Evolutionary conservation across 2,888 invertebrate species (phyloP), one percentile per base, ranked within the genome.

Genomic region (Brenthis daphne): DNA sequence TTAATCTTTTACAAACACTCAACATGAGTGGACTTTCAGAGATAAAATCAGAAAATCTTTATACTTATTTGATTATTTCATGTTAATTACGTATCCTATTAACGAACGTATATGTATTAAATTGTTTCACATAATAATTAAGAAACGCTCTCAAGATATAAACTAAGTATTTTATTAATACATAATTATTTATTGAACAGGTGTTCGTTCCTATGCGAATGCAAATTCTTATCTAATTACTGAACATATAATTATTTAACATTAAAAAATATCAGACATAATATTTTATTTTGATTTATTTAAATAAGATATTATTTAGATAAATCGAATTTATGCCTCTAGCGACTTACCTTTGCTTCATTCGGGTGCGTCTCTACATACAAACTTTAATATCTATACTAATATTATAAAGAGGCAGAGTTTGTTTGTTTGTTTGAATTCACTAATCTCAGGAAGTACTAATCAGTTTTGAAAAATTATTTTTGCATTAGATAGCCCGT

Each of bases 121-220:
- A 48, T 58, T 48, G 12, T 58, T 48, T 58, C 58, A 48, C 29
- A 37, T 37, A 16, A 57, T 57, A n/a, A 57, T 57, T 57, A 57
- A 57, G 16, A 57, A 6, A 33, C 37, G 12, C 48, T 14, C 29
- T 14, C 14, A 4, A 48, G 47, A 24, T 58, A n/a, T 29, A 58
- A 58, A 58, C 47, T 48, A 48, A 48, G 24, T 58, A 58, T 58
- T 58, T 58, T 58, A 58, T 58, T 8, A 48, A 58, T 29, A 0
- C 20, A 24, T 24, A 58, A 47, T 6, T 20, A 47, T 47, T 58
- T 47, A 58, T 47, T 58, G 20, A 48, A 48, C 20, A 58, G 47
- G 47, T 58, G 24, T 58, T 13, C 1, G 24, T 58, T 13, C 1
- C 20, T 58, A 24, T 43, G 20, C 47, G n/a, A 20, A 48, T 48